These are phyloP conservation scores for Alethe diademata DNA, from an alignment of 2,113 vertebrate genomes.

Conservation along the genomic window DNA sequence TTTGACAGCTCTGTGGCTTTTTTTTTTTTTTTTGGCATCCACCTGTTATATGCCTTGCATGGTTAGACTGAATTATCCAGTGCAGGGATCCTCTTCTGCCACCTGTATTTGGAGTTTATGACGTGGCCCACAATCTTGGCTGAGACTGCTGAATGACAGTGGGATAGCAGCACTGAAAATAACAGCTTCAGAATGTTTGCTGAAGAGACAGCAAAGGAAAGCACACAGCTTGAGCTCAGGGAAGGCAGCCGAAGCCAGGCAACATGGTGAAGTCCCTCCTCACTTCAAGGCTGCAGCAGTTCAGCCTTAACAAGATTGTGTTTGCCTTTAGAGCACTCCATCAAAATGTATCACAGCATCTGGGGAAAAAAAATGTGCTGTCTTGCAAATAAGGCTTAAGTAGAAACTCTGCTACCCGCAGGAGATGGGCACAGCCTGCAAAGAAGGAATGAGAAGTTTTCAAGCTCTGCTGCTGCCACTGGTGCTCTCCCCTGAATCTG, in stretches of 20 bases:
- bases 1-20: neutral
- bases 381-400: neutral
- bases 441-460: neutral
- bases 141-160: neutral
- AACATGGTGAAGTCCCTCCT: neutral
- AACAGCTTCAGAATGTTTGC: neutral
- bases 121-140: fast-evolving
- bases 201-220: neutral
- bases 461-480: neutral
- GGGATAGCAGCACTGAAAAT: neutral
- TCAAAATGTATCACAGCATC: neutral
- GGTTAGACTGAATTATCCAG: neutral
- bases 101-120: neutral
- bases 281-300: neutral
- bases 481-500: neutral
- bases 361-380: neutral
- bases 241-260: fast-evolving
- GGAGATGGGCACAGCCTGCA: neutral
- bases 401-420: neutral
- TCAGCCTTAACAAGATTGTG: neutral
- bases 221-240: neutral
- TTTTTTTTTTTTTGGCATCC: neutral
- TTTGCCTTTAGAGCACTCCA: neutral
- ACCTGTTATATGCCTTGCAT: neutral
- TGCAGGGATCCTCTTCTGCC: neutral